Evolutionary conservation across 2,797 vertebrate genomes (phyloP).

Genomic region (Varecia variegata): DNA sequence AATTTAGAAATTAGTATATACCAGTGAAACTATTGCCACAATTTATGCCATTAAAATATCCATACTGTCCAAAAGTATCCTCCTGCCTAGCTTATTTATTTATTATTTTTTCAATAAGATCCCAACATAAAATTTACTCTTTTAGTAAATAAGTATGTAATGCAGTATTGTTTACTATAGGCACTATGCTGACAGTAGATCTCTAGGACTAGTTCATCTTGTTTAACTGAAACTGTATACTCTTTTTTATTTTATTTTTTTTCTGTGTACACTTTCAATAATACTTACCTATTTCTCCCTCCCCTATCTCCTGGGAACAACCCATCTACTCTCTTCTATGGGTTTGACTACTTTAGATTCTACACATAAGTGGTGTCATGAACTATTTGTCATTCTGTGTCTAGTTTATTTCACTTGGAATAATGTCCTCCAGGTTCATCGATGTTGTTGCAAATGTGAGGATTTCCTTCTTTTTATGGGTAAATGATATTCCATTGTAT

Average conservation of each 20-base stretch:
- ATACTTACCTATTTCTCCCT: not conserved
- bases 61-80: not conserved
- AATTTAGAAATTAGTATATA: not conserved
- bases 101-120: not conserved
- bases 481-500: not conserved
- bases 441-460: not conserved
- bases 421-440: not conserved
- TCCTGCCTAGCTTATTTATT: not conserved
- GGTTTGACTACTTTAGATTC: not conserved
- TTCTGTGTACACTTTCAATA: not conserved
- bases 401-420: not conserved
- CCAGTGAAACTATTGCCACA: not conserved
- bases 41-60: not conserved
- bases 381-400: not conserved
- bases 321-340: not conserved
- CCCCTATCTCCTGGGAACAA: not conserved
- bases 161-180: not conserved
- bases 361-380: not conserved
- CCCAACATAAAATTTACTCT: not conserved
- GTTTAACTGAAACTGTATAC: not conserved
- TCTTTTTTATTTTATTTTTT: too few relatives aligned
- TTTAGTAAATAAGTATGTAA: not conserved
- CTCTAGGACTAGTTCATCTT: not conserved
- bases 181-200: too few relatives aligned
- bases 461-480: not conserved